A percentile compares a stretch with the other conserved stretches of the same genome.
These are phyloP conservation scores for Xiphophorus hellerii DNA, from an alignment of 2,113 vertebrate genomes.

Conservation along the genomic window DNA sequence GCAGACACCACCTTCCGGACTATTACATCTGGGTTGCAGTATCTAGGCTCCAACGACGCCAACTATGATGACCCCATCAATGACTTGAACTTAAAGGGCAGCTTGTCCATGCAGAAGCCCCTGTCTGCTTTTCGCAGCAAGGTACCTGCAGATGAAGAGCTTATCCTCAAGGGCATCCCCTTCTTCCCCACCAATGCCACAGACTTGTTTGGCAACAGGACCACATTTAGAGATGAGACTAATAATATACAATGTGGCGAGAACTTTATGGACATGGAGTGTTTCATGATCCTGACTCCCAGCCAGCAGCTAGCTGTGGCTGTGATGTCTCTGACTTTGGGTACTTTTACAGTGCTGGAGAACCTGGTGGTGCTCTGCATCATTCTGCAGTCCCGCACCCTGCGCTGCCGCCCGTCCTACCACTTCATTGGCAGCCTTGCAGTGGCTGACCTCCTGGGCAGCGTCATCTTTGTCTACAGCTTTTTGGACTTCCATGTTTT, in stretches of 20 bases:
- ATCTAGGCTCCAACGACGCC: constrained; percentile 92
- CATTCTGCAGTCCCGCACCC: constrained; percentile 94
- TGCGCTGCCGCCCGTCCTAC: constrained; percentile 95
- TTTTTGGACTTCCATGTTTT: constrained; percentile 99
- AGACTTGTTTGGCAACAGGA: constrained; percentile 91
- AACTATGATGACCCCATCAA: constrained; percentile 89
- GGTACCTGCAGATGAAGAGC: constrained; percentile 88
- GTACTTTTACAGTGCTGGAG: constrained; percentile 97
- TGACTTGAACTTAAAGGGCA: constrained; percentile 89
- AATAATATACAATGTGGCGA: constrained; percentile 93
- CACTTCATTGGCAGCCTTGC: constrained; percentile 98
- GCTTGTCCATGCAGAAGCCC: constrained; percentile 91
- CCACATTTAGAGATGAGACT: constrained; percentile 86
- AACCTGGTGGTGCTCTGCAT: constrained; percentile 95
- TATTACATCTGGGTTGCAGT: constrained; percentile 96
- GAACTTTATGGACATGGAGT: constrained; percentile 99
- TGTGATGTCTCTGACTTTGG: constrained; percentile 92
- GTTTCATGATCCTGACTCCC: constrained; percentile 98
- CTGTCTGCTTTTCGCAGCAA: constrained; percentile 93
- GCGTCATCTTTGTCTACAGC: constrained; percentile 98
- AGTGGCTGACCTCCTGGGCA: constrained; percentile 95
- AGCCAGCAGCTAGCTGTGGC: constrained; percentile 97
- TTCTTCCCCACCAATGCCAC: constrained; percentile 90
- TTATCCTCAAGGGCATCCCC: constrained; percentile 85
- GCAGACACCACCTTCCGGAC: constrained; percentile 98